These are phyloP conservation scores for Prinia subflava DNA, from an alignment of 2,113 vertebrate species.

Conservation along the genomic window DNA sequence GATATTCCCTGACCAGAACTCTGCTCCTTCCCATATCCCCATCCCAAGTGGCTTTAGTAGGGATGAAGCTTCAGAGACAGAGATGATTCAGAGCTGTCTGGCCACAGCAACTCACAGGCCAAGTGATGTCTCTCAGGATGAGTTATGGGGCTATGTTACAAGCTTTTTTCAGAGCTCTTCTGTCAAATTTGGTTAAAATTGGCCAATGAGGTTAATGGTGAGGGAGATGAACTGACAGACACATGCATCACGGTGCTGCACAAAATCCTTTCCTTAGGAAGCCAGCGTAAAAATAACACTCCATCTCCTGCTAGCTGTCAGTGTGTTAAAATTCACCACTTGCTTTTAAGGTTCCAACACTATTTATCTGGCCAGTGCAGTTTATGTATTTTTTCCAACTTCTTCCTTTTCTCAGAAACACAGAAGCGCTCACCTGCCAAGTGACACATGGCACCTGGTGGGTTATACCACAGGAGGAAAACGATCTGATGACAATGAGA, in stretches of 20 bases:
- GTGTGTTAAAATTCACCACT: neutral
- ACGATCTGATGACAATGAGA: neutral
- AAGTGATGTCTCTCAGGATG: neutral
- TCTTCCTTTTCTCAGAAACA: neutral
- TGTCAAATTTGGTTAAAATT: conserved; percentile 21
- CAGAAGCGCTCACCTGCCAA: neutral
- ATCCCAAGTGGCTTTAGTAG: neutral
- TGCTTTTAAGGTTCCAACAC: neutral
- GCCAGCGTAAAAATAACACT: conserved; percentile 22
- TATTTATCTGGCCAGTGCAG: neutral
- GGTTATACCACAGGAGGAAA: neutral
- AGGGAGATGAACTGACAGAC: neutral
- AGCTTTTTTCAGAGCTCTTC: neutral
- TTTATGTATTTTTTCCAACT: neutral
- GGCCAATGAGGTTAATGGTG: neutral
- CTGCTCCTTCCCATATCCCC: neutral
- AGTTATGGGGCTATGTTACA: neutral
- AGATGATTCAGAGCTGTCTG: neutral
- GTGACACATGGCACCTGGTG: neutral
- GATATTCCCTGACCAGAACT: neutral
- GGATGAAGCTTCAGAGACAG: neutral
- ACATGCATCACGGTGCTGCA: neutral
- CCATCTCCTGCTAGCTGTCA: neutral
- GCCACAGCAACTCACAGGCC: neutral
- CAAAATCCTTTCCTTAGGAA: neutral